Base-by-base conservation (phyloP, 2,888 invertebrate species). In the Ischnus inquisitorius region DNA sequence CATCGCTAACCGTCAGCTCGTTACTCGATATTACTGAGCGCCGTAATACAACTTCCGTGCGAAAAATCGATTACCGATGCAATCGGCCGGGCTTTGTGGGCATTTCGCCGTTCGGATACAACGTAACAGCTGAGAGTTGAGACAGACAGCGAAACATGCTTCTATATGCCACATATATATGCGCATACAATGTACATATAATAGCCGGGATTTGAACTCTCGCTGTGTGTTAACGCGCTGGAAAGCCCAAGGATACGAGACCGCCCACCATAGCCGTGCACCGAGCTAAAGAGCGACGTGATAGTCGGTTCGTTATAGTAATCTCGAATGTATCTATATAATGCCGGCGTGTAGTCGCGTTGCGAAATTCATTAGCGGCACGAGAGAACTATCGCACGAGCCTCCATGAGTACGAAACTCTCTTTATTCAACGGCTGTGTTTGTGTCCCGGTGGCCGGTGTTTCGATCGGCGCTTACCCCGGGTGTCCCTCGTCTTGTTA, bases 191-290 rank as follows among this genome's bases (percentile, higher is more conserved):
- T n/a, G n/a, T n/a, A n/a, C n/a, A 46, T 28, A 60, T 60, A 28
- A 25, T 28, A 12, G 2, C 64, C 39, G 19, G 34, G 34, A n/a
- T 64, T n/a, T 16, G 28, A 69, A 25, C 51, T 51, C 28, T 12
- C 39, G 65, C 25, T 4, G 54, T 57, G 25, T 57, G 54, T 25
- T 57, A 51, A 75, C 4, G 34, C 28, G 77, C 79, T 60, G 68
- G 75, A 89, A 90, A 90, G 88, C 86, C 87, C 90, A 91, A 90
- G 91, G 90, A 91, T 90, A 89, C 85, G 22, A 57, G 60, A 74
- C 90, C 34, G 88, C 89, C 91, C 88, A 89, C 90, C 87, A 51
- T 46, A 62, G 51, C 41, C 22, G 16, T n/a, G 12, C 25, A 22
- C 28, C 10, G 83, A 82, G 75, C 86, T 19, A 72, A 72, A 79